Evolutionary conservation across 2,888 invertebrate species (phyloP).

Genomic region (Doris montereyensis): DNA sequence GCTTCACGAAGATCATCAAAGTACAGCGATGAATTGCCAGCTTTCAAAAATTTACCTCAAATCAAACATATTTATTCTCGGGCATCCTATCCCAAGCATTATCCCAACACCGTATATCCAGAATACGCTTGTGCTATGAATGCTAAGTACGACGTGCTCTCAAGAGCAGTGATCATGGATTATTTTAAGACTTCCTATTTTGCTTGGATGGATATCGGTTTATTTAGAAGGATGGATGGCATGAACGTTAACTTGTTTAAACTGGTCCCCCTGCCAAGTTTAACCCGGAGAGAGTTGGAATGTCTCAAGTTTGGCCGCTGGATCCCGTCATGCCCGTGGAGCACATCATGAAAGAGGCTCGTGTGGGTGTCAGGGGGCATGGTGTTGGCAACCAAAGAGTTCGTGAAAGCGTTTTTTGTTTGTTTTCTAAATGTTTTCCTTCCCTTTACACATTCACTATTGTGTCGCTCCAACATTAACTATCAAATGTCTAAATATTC

Average conservation of each 20-base stretch:
- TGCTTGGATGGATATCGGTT: constrained; percentile 49
- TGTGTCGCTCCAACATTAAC: no score
- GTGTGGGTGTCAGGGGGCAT: constrained; percentile 50
- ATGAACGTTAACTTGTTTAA: constrained; percentile 43
- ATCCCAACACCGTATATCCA: constrained; percentile 48
- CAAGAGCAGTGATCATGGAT: constrained; percentile 35
- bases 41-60: constrained; percentile 42
- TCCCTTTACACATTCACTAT: no score
- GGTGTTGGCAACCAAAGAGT: constrained; percentile 42
- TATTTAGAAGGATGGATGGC: constrained; percentile 45
- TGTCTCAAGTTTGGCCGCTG: constrained; percentile 47
- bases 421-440: no score
- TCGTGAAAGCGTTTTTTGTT: no score
- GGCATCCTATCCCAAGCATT: constrained; percentile 46
- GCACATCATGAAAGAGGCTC: constrained; percentile 39
- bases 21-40: constrained; percentile 45
- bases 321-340: constrained; percentile 42
- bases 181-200: constrained; percentile 46
- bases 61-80: constrained; percentile 42
- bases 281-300: constrained; percentile 45
- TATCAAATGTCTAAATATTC: no score
- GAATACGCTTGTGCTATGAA: constrained; percentile 48
- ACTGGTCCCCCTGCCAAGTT: constrained; percentile 46
- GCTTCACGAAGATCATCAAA: constrained; percentile 45
- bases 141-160: constrained; percentile 50